Base-by-base conservation (phyloP, 2,113 vertebrate genomes). In the Octodon degus region DNA sequence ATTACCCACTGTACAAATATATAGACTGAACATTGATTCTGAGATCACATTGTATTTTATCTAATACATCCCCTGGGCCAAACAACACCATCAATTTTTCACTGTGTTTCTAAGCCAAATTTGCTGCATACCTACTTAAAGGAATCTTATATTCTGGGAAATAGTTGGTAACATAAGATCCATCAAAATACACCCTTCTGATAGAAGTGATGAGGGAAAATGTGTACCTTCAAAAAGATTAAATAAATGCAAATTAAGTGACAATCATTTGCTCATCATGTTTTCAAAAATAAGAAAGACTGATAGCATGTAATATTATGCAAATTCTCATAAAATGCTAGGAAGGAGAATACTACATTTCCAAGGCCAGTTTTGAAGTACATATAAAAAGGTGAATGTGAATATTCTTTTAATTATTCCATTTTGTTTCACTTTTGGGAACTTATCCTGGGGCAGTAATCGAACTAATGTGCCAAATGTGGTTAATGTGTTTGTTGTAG, bases 11-110 rank as follows among this genome's bases (percentile, higher is more conserved):
- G 14, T 40, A 92, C 47, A 40, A 95, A 92, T 95, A 96, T 96
- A 97, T 79, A 94, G 60, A 93, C 96, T 95, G 81, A 97, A 81
- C 55, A 93, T 95, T 91, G 92, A 97, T 96, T 92, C 81, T 94
- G 96, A 96, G 88, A 95, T 97, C 95, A 97, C 90, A 60, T 50
- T 96, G 55, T 82, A 93, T 93, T 95, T 89, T 91, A 37, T 90
- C 85, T 96, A 60, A 91, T 89, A 84, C 20, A 94, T 68, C 68
- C 65, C 92, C 81, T 76, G 65, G 62, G 95, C 93, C 90, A 94
- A 96, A 94, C 79, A 95, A 85, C 87, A 72, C 89, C 88, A 97
- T 97, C 90, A 97, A 98, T 97, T 95, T 98, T 98, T 98, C 93
- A 97, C 95, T 90, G 40, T 37, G 65, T 90, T 96, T 94, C 86